phyloP scores from a whole-genome alignment of 2,888 invertebrate genomes.

The Eulithis testata region DNA sequence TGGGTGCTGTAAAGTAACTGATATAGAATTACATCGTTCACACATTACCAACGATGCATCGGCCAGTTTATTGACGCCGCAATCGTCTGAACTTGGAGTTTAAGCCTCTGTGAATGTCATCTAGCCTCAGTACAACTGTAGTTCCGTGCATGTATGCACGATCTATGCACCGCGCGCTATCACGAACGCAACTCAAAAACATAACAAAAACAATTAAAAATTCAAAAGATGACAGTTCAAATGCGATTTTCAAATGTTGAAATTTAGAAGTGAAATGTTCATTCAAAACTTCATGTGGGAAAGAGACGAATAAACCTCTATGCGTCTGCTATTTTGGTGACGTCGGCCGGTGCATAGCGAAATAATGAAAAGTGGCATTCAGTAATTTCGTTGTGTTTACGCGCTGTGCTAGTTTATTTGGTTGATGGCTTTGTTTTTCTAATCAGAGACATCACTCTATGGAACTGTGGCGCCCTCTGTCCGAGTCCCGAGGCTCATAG shows the following conservation, averaged over 20 bases:
- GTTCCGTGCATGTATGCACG: constrained; percentile 73
- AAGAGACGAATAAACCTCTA: constrained; percentile 67
- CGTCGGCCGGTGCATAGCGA: constrained; percentile 81
- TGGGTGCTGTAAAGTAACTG: constrained; percentile 44
- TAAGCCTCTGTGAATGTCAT: constrained; percentile 80
- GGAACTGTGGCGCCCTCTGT: constrained; percentile 70
- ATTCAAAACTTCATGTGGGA: constrained; percentile 60
- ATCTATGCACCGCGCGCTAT: constrained; percentile 48
- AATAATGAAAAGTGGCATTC: constrained; percentile 84
- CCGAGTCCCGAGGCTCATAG: constrained; percentile 52
- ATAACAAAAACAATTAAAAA: constrained; percentile 53
- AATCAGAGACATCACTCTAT: constrained; percentile 41
- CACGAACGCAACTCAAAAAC: constrained; percentile 44
- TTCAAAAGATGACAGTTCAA: constrained; percentile 58
- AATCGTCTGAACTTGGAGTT: constrained; percentile 78
- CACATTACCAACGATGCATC: constrained; percentile 60
- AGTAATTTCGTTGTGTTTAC: constrained; percentile 84
- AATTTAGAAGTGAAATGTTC: constrained; percentile 69
- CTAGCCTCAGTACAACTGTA: constrained; percentile 77
- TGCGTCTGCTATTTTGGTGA: constrained; percentile 75
- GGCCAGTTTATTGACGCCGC: constrained; percentile 75
- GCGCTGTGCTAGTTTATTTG: constrained; percentile 81
- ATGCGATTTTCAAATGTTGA: constrained; percentile 63
- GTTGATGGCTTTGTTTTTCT: constrained; percentile 63
- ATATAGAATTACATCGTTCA: constrained; percentile 66